Percentiles rank a stretch among this genome's conserved stretches.
Conservation (phyloP, 2,797 vertebrate species). For the Sciaenops ocellatus region DNA sequence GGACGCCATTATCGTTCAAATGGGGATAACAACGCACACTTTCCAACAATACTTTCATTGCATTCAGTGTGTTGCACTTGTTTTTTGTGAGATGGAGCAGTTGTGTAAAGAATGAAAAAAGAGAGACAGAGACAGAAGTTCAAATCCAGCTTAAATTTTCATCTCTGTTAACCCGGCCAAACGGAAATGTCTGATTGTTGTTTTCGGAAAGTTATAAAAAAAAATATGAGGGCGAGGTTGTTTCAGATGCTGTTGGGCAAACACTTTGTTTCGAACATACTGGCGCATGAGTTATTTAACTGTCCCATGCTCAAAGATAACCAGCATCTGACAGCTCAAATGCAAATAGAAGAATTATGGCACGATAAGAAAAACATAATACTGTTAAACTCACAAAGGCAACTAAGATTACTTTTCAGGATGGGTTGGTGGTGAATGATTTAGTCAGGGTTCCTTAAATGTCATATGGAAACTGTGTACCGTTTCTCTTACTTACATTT, state of each 20-base stretch:
- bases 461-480: slow-evolving; percentile 1
- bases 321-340: too few relatives aligned
- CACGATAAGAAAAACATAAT: too few relatives aligned
- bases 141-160: background rate
- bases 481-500: slow-evolving; percentile 1
- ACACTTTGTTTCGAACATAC: too few relatives aligned
- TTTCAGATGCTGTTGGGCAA: too few relatives aligned
- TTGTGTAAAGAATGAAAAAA: too few relatives aligned
- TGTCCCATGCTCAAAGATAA: too few relatives aligned
- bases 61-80: background rate
- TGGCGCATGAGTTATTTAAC: too few relatives aligned
- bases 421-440: background rate
- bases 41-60: background rate
- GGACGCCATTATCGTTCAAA: background rate
- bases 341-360: too few relatives aligned
- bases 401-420: too few relatives aligned
- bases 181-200: background rate
- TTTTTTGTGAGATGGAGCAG: background rate
- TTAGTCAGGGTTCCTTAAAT: background rate
- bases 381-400: too few relatives aligned
- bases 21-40: background rate
- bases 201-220: too few relatives aligned
- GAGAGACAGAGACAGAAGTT: background rate
- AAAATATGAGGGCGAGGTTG: too few relatives aligned
- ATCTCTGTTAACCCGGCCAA: background rate